phyloP scores from a whole-genome alignment of 1,140 invertebrate genomes.

The Ostrea edulis region DNA sequence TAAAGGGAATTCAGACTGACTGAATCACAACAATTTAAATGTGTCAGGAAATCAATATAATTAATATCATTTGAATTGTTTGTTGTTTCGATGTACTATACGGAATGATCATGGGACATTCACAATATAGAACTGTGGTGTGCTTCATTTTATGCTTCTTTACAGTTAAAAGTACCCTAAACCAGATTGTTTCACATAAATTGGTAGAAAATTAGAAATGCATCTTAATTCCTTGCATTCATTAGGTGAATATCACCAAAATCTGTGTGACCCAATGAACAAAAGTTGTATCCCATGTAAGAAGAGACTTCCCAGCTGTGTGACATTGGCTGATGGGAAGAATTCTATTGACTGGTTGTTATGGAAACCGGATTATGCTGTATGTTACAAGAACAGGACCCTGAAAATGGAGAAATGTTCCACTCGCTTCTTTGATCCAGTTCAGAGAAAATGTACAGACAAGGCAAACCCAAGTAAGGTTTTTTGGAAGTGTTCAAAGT shows the following conservation, averaged over 20 bases:
- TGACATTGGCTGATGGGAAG: slow-evolving; percentile 54
- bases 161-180: no score
- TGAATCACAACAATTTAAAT: no score
- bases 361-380: slow-evolving; percentile 57
- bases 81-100: no score
- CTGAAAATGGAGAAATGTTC: slow-evolving; percentile 49
- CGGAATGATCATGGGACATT: no score
- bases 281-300: slow-evolving; percentile 50
- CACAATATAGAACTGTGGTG: no score
- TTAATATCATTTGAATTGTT: no score
- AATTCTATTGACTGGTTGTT: slow-evolving; percentile 45
- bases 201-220: no score
- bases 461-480: slow-evolving; percentile 44
- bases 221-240: neutral
- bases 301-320: slow-evolving; percentile 55
- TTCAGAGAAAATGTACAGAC: slow-evolving; percentile 50
- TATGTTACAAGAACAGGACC: slow-evolving; percentile 63
- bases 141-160: no score
- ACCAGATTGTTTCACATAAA: no score
- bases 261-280: slow-evolving; percentile 15
- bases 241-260: slow-evolving; percentile 53
- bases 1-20: no score
- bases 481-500: neutral
- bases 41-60: no score
- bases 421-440: slow-evolving; percentile 56